Percentiles rank a stretch among this genome's conserved stretches.
phyloP scores from a whole-genome alignment of 1,140 invertebrate genomes.

The Papilio aristodemus region DNA sequence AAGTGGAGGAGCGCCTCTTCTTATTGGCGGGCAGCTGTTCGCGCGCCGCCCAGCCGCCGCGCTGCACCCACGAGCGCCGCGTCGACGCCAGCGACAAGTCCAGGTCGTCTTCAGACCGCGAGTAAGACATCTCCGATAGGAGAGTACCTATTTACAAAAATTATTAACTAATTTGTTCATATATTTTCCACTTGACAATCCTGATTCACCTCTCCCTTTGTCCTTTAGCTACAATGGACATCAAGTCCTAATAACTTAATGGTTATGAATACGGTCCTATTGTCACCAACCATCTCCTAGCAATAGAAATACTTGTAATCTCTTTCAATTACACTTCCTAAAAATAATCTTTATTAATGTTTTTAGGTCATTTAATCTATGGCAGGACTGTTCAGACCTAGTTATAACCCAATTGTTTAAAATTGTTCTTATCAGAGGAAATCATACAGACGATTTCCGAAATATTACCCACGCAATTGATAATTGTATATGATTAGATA shows the following conservation, averaged over 20 bases:
- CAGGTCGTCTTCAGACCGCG: constrained; percentile 93
- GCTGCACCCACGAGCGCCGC: constrained; percentile 85
- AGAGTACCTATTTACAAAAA: constrained; percentile 81
- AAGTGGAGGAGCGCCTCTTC: constrained; percentile 64
- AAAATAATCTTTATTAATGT: too few species aligned
- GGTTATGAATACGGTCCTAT: too few species aligned
- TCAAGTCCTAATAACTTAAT: too few species aligned
- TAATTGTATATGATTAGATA: not conserved
- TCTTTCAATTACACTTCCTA: too few species aligned
- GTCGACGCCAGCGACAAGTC: constrained; percentile 83
- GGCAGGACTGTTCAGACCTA: too few species aligned
- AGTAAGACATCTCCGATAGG: constrained; percentile 90
- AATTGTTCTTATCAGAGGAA: not conserved
- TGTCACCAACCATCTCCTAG: too few species aligned
- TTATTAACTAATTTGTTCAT: not conserved
- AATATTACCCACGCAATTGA: not conserved
- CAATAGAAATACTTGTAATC: too few species aligned
- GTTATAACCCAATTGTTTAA: too few species aligned
- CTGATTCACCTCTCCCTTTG: too few species aligned
- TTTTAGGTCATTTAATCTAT: too few species aligned
- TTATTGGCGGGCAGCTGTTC: constrained; percentile 58
- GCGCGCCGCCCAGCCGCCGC: constrained; percentile 79
- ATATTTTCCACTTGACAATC: too few species aligned
- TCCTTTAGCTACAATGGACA: too few species aligned
- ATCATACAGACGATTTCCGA: not conserved